Conservation (phyloP, 2,113 vertebrate genomes). For the Bufo bufo region DNA sequence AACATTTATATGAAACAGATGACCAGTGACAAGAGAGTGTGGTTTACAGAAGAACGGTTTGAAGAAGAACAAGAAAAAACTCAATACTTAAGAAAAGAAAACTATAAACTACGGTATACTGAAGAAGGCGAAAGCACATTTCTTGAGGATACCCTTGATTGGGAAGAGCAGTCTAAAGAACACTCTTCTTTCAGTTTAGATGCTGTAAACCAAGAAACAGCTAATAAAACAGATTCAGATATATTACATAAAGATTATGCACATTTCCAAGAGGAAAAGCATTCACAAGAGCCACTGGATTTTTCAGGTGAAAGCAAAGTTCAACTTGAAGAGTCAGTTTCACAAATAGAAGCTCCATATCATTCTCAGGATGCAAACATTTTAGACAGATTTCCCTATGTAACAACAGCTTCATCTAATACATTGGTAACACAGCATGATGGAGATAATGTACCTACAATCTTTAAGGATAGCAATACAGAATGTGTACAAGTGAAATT, state of each 20-base stretch:
- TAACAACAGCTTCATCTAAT: conserved; percentile 32
- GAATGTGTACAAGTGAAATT: background rate
- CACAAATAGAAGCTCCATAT: background rate
- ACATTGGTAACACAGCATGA: background rate
- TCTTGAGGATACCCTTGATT: conserved; percentile 81
- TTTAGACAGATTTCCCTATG: conserved; percentile 34
- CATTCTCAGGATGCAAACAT: background rate
- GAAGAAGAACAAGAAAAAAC: conserved; percentile 71
- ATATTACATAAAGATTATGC: conserved; percentile 42
- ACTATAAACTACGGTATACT: conserved; percentile 71
- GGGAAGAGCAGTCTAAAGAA: conserved; percentile 70
- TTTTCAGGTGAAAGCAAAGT: background rate
- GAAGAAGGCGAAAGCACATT: conserved; percentile 90
- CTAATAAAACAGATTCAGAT: conserved; percentile 48
- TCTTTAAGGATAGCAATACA: background rate
- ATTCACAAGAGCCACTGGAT: background rate
- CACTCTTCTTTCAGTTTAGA: conserved; percentile 61
- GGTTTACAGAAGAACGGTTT: conserved; percentile 68
- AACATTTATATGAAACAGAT: conserved; percentile 70
- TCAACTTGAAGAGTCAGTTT: background rate
- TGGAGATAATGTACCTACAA: background rate
- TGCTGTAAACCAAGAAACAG: conserved; percentile 40
- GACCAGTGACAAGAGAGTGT: conserved; percentile 78
- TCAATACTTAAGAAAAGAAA: conserved; percentile 69
- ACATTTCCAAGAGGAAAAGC: conserved; percentile 59